phyloP scores from a whole-genome alignment of 2,888 invertebrate genomes.

The Hydrotaea cyrtoneurina region DNA sequence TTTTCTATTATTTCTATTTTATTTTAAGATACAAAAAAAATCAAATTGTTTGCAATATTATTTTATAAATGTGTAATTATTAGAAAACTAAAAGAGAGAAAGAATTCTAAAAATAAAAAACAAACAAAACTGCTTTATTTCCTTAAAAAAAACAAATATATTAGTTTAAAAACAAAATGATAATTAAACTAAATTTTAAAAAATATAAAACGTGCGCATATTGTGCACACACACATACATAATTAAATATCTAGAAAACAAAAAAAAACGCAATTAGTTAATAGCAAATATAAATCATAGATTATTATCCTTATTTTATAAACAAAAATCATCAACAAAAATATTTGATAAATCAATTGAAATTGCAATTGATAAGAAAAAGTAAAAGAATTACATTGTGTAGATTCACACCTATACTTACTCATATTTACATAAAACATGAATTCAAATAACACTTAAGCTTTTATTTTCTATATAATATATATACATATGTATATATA shows the following conservation, averaged over 20 bases:
- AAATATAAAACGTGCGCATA: conserved; percentile 54
- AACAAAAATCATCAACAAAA: neutral
- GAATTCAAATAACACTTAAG: neutral
- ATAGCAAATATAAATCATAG: neutral
- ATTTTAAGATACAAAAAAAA: conserved; percentile 6
- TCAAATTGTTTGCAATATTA: conserved; percentile 62
- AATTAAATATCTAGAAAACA: conserved; percentile 12
- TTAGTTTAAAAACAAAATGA: neutral
- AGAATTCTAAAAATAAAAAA: conserved; percentile 1
- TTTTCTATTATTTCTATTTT: conserved; percentile 31
- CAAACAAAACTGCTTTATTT: conserved; percentile 43
- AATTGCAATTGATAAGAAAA: conserved; percentile 6
- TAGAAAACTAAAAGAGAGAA: conserved; percentile 10
- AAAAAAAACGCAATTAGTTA: conserved; percentile 10
- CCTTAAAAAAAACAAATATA: neutral
- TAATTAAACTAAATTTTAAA: neutral
- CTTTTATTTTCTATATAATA: conserved; percentile 39
- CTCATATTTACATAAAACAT: conserved; percentile 27
- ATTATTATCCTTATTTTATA: neutral
- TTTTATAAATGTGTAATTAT: conserved; percentile 47
- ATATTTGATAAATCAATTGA: conserved; percentile 5
- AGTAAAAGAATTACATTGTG: no score
- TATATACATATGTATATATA: conserved; percentile 27
- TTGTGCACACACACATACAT: conserved; percentile 57
- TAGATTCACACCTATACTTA: no score